Conservation (phyloP, 2,888 invertebrate genomes). For the Nemapogon koenigi region DNA sequence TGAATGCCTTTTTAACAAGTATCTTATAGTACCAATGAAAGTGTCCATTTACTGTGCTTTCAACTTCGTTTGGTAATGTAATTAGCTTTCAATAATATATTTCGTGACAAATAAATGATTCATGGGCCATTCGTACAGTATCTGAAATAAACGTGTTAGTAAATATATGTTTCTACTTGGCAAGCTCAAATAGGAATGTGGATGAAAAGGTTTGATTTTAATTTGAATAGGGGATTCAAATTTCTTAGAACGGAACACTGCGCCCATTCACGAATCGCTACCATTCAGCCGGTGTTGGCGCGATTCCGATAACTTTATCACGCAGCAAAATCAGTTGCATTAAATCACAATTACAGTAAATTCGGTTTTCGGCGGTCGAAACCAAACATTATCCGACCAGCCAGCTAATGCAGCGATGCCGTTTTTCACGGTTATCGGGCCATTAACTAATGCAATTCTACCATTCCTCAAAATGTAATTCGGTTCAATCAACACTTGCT, state of each 20-base stretch:
- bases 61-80: too few species aligned
- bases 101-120: too few species aligned
- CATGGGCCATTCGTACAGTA: too few species aligned
- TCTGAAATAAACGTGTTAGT: too few species aligned
- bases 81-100: too few species aligned
- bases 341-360: slow-evolving; percentile 57
- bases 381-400: slow-evolving; percentile 42
- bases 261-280: too few species aligned
- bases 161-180: too few species aligned
- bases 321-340: slow-evolving; percentile 20
- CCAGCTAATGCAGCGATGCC: slow-evolving; percentile 15
- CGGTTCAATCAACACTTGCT: slow-evolving; percentile 41
- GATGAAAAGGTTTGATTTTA: not conserved
- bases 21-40: too few species aligned
- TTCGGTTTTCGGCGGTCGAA: slow-evolving; percentile 37
- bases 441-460: slow-evolving; percentile 52
- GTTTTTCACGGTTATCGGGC: slow-evolving; percentile 31
- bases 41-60: too few species aligned
- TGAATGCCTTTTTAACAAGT: slow-evolving; percentile 8
- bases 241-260: not conserved
- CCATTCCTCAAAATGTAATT: slow-evolving; percentile 47
- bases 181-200: too few species aligned
- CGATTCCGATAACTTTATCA: slow-evolving; percentile 45
- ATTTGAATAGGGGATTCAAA: not conserved
- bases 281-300: slow-evolving; percentile 1